Evolutionary conservation across 2,113 vertebrate genomes (phyloP), one percentile per base, ranked within the genome.

Genomic region (Urocolius indicus): DNA sequence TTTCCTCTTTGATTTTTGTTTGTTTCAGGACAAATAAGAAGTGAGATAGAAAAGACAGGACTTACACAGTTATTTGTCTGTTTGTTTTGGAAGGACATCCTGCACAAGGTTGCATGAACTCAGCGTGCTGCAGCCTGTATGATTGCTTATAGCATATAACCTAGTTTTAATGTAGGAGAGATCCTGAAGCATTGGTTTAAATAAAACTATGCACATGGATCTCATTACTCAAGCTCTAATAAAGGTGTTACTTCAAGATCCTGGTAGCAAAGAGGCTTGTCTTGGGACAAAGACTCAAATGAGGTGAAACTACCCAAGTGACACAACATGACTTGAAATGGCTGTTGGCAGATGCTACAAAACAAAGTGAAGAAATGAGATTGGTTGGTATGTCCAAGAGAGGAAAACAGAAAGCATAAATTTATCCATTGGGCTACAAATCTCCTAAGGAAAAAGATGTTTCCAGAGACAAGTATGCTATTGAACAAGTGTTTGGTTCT

Each of bases 61-160:
- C 26, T 68, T 32, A 26, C 43, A 29, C 17, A 71, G 59, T 58
- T 62, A 38, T 55, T 82, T 41, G 29, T 38, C 34, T 67, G 0
- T 63, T 74, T 95, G 32, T 26, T 95, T 91, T 91, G 92, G 82
- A 91, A 90, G 74, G 63, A 65, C 71, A 69, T 38, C 11, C n/a
- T 77, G 83, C 46, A 46, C 11, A 14, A 66, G 19, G 58, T 11
- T 63, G 34, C 14, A 10, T 13, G 43, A 72, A 34, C 57, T 72
- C 45, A 5, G 32, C 1, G 1, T 46, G 63, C 41, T 1, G 3
- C 49, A 58, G 45, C 51, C 51, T 66, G 41, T 23, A 4, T 16
- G 29, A 30, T 32, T n/a, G 19, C 29, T 62, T 45, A 4, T 67
- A 68, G 58, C 41, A 20, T 16, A 19, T 8, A 49, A 59, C 30